Evolutionary conservation across 2,888 invertebrate species (phyloP).

Genomic region (Xestobium rufovillosum): DNA sequence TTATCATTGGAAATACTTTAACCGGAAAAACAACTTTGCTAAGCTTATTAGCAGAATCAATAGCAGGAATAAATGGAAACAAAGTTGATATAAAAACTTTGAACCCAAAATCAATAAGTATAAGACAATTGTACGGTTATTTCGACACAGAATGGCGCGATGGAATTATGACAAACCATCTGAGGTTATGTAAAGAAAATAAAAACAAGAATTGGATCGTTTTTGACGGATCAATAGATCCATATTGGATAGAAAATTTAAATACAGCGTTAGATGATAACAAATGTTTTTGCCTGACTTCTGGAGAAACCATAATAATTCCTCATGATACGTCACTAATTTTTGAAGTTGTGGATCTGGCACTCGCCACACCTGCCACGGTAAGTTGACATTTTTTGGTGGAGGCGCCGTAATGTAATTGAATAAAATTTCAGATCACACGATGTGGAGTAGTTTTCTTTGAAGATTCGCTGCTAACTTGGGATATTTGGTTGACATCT

Average conservation of each 20-base stretch:
- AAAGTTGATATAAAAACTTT: constrained; percentile 38
- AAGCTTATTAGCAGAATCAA: constrained; percentile 61
- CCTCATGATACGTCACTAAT: constrained; percentile 66
- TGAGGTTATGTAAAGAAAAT: constrained; percentile 60
- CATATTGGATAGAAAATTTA: constrained; percentile 78
- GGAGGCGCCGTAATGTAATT: too few relatives aligned
- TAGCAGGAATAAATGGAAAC: constrained; percentile 57
- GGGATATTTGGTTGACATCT: constrained; percentile 47
- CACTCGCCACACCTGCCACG: constrained; percentile 72
- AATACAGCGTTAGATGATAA: constrained; percentile 75
- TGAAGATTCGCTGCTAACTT: constrained; percentile 48
- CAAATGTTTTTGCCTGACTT: constrained; percentile 71
- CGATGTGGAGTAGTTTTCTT: constrained; percentile 58
- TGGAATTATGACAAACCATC: constrained; percentile 71
- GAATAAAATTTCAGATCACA: constrained; percentile 45
- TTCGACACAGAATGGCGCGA: constrained; percentile 76
- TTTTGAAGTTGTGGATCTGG: constrained; percentile 74
- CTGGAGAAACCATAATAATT: constrained; percentile 75
- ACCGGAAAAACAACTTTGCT: constrained; percentile 73
- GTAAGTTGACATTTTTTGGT: too few relatives aligned
- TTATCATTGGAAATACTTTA: constrained; percentile 74
- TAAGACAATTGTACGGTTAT: constrained; percentile 79
- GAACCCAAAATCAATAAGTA: constrained; percentile 82
- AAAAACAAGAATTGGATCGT: constrained; percentile 76
- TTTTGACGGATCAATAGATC: constrained; percentile 82